Conservation (phyloP, 2,888 invertebrate genomes). For the Antheraea yamamai region DNA sequence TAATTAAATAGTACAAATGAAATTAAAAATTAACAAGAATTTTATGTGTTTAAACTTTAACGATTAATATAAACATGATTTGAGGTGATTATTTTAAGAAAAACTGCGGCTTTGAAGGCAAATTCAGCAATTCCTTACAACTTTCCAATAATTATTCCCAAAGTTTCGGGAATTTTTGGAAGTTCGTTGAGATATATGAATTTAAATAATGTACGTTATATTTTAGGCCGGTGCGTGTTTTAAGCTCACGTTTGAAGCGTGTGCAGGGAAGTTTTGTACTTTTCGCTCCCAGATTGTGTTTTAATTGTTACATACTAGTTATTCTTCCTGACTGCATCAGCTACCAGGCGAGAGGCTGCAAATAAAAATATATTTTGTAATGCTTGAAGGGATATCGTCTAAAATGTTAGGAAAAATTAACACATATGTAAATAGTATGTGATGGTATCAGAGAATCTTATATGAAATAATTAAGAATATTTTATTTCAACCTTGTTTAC, state of each 20-base stretch:
- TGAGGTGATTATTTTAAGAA: background rate
- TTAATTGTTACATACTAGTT: constrained; percentile 44
- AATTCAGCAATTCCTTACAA: background rate
- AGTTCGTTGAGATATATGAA: background rate
- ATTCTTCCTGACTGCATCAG: constrained; percentile 64
- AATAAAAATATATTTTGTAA: constrained; percentile 36
- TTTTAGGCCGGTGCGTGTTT: constrained; percentile 13
- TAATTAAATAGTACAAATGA: background rate
- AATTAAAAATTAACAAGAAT: background rate
- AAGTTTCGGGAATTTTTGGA: background rate
- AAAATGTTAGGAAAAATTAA: background rate
- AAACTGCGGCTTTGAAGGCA: background rate
- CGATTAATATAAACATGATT: background rate
- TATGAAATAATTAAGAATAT: background rate
- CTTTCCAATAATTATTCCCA: background rate
- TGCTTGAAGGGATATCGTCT: background rate
- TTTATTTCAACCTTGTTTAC: too few species aligned
- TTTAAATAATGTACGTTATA: background rate
- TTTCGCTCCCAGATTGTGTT: constrained; percentile 31
- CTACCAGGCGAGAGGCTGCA: constrained; percentile 67
- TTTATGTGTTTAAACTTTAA: background rate
- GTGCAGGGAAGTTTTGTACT: constrained; percentile 41
- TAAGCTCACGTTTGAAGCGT: constrained; percentile 20
- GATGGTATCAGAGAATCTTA: background rate
- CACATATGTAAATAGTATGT: background rate